Percentiles rank a stretch among this genome's conserved stretches.
These are phyloP conservation scores for Sphinx pinastri DNA, from an alignment of 2,888 invertebrate species.

Conservation along the genomic window DNA sequence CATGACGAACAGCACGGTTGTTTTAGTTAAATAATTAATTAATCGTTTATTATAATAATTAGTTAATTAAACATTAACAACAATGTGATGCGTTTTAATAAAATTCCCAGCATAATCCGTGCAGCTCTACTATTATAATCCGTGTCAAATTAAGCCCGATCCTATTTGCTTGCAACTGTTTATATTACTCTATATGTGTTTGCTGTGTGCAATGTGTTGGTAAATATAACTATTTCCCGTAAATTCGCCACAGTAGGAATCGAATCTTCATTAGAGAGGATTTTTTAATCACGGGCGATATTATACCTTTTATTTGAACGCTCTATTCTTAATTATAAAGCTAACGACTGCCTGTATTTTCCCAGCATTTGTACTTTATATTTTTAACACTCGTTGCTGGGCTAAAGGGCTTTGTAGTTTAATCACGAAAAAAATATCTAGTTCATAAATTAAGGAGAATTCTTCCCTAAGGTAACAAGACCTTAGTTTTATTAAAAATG, in stretches of 20 bases:
- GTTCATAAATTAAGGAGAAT: slow-evolving; percentile 14
- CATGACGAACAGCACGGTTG: not conserved
- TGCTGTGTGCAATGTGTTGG: not conserved
- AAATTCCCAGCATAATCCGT: not conserved
- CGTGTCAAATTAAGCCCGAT: slow-evolving; percentile 6
- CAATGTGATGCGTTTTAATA: not conserved
- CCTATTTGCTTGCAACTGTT: slow-evolving; percentile 16
- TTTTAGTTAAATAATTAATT: not conserved
- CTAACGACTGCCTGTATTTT: not conserved
- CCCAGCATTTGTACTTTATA: not conserved
- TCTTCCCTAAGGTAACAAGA: slow-evolving; percentile 10
- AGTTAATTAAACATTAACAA: slow-evolving; percentile 2
- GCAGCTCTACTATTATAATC: not conserved
- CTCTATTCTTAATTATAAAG: not conserved
- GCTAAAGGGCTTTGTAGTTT: not conserved
- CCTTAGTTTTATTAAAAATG: slow-evolving; percentile 22
- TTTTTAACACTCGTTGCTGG: not conserved
- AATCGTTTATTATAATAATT: not conserved
- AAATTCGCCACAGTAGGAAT: too few species aligned
- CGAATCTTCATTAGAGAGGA: too few species aligned
- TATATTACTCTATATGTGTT: not conserved
- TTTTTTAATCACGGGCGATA: too few species aligned
- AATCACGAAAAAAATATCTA: slow-evolving; percentile 18
- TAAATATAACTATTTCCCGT: not conserved
- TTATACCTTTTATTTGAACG: not conserved